A percentile compares a stretch with the other conserved stretches of the same genome.
phyloP scores from a whole-genome alignment of 2,797 vertebrate species.

The Stomatorhinus walkeri region DNA sequence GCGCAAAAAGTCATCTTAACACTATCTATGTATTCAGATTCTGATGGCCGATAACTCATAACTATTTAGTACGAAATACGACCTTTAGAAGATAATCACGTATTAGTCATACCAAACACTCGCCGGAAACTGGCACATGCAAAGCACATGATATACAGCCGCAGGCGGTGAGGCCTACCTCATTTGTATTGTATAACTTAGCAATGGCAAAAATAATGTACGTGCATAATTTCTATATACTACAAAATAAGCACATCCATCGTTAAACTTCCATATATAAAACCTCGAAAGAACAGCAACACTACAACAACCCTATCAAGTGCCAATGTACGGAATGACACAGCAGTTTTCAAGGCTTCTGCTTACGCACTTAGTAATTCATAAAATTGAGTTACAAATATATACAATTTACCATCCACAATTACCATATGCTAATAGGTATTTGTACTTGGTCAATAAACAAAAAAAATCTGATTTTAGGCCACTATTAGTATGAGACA shows the following conservation, averaged over 20 bases:
- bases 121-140: slow-evolving; percentile 1
- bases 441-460: neutral
- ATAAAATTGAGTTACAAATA: neutral
- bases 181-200: neutral
- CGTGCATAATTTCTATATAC: neutral
- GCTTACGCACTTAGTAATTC: neutral
- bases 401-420: neutral
- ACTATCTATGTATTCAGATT: neutral
- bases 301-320: neutral
- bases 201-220: neutral
- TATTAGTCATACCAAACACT: neutral
- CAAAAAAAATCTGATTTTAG: neutral
- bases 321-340: slow-evolving; percentile 45
- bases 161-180: slow-evolving; percentile 9
- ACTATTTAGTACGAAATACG: neutral
- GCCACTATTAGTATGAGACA: neutral
- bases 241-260: neutral
- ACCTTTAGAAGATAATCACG: neutral
- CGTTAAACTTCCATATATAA: neutral
- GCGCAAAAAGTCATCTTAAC: neutral
- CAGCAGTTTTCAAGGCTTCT: slow-evolving; percentile 44
- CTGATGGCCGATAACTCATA: neutral
- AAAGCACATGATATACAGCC: neutral
- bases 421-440: neutral
- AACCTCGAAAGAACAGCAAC: neutral